Evolutionary conservation across 2,888 invertebrate species (phyloP), one percentile per base, ranked within the genome.

Genomic region (Melanostoma scalare): DNA sequence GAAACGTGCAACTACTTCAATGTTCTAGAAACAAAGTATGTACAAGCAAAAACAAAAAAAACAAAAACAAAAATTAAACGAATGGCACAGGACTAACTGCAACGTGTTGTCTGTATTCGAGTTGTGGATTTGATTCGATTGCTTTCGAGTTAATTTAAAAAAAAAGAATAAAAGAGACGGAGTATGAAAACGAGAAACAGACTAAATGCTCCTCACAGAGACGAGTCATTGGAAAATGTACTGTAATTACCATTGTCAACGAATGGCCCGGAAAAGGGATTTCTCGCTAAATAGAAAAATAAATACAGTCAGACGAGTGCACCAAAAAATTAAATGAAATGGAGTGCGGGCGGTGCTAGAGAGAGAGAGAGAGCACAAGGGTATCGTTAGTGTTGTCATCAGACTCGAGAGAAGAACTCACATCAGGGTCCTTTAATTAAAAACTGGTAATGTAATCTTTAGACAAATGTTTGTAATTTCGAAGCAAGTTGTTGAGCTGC

Each of bases 61-160:
- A 67, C 38, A 38, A 33, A 48, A 31, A 53, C n/a, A 10, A 9
- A 42, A 44, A 35, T 36, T 9, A 58, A 20, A 56, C 42, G 42
- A 56, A 50, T 36, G 36, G 48, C 44, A 40, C 31, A 71, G 60
- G 68, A 73, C 68, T 20, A 20, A 65, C 73, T 84, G 75, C 79
- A 84, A 84, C 79, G 84, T 79, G 84, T 71, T 75, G 75, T 75
- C 74, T 79, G 74, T 71, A 75, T 61, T 71, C 55, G 44, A 68
- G 71, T 71, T 84, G 84, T 61, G 71, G 79, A 84, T 84, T 84
- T 79, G 79, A 79, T 75, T 74, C 84, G 79, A 79, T 84, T 84
- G 79, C 84, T 84, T 74, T 74, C 65, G 74, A 84, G 84, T 84
- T 84, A 84, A 79, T 84, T 84, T 63, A 38, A 42, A 56, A 8